Evolutionary conservation across 2,113 vertebrate species (phyloP).

Genomic region (Percopsis transmontana): DNA sequence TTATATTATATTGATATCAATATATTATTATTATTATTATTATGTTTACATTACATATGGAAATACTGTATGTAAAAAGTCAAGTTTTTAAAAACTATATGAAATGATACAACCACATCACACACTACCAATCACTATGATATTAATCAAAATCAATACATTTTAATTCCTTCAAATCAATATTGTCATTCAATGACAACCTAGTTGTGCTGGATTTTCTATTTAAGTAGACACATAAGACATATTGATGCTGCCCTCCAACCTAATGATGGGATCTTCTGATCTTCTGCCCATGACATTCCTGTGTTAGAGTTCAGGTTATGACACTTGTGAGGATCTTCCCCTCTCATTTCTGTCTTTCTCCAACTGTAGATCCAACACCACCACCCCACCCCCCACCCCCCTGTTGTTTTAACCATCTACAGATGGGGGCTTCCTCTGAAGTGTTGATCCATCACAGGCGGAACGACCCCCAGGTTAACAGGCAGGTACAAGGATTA

Average conservation of each 20-base stretch:
- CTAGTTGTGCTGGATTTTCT: constrained; percentile 39
- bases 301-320: constrained; percentile 39
- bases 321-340: constrained; percentile 39
- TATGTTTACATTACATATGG: too few species aligned
- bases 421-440: constrained; percentile 72
- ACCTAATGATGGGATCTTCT: constrained; percentile 3
- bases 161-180: too few species aligned
- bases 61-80: too few species aligned
- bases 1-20: too few species aligned
- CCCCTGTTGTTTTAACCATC: constrained; percentile 56
- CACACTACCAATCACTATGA: too few species aligned
- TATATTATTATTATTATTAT: too few species aligned
- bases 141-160: too few species aligned
- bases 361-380: background rate
- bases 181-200: too few species aligned
- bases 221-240: constrained; percentile 26
- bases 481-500: constrained; percentile 58
- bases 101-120: too few species aligned
- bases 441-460: constrained; percentile 65
- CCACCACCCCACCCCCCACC: constrained; percentile 2
- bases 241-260: background rate
- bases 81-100: too few species aligned
- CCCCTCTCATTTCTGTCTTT: constrained; percentile 29
- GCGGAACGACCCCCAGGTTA: constrained; percentile 67
- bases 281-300: constrained; percentile 34